These are phyloP conservation scores for Carposina sasakii DNA, from an alignment of 1,140 invertebrate species.

Conservation along the genomic window DNA sequence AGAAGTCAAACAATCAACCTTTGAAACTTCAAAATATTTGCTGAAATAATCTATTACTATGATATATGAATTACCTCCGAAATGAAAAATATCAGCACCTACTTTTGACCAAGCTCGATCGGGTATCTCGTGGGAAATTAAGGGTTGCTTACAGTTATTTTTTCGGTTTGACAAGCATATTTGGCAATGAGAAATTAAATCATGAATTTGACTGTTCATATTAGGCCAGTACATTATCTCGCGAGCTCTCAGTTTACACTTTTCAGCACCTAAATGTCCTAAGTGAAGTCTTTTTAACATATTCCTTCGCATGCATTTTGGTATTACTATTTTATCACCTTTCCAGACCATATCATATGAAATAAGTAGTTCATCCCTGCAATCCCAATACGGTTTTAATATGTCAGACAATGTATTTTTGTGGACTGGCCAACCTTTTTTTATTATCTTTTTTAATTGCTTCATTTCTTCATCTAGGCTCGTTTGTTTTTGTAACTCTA, in stretches of 20 bases:
- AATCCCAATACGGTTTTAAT: not conserved
- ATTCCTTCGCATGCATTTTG: not conserved
- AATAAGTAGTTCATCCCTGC: not conserved
- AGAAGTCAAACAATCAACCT: not conserved
- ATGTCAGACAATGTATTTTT: not conserved
- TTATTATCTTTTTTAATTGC: not conserved
- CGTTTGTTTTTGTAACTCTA: not conserved
- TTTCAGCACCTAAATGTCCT: not conserved
- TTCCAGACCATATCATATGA: not conserved
- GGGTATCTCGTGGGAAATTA: not conserved
- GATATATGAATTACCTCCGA: not conserved
- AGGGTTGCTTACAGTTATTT: not conserved
- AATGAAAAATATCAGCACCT: not conserved
- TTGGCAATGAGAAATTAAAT: not conserved
- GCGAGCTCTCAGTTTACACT: not conserved
- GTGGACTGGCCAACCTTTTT: not conserved
- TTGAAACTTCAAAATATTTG: not conserved
- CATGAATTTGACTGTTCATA: not conserved
- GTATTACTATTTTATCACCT: not conserved
- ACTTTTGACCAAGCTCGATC: not conserved
- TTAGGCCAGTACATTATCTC: constrained; percentile 2
- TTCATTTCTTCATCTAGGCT: not conserved
- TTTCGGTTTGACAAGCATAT: not conserved
- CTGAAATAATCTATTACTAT: not conserved
- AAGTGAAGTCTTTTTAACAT: not conserved